Evolutionary conservation across 92 coral and sea anemone genomes (phyloP).

Genomic region (Porites rus): DNA sequence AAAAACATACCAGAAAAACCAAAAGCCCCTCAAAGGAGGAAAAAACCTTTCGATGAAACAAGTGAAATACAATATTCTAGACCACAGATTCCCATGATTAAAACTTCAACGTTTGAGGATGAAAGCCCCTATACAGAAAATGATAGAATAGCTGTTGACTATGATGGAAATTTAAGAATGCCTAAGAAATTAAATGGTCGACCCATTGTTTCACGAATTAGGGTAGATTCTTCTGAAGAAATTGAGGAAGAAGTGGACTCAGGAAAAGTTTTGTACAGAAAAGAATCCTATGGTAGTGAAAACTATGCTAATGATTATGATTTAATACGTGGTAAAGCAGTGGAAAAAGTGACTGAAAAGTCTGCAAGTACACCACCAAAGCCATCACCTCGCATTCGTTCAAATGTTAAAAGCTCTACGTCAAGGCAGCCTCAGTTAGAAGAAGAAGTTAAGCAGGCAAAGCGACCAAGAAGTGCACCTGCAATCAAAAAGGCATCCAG

Average conservation of each 20-base stretch:
- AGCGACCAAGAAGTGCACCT: constrained; percentile 32
- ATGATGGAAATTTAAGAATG: constrained; percentile 21
- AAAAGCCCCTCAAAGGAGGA: constrained; percentile 21
- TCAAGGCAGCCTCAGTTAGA: background rate
- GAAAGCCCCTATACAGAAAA: background rate
- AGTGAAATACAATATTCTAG: background rate
- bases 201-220: background rate
- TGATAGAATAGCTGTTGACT: background rate
- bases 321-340: constrained; percentile 8
- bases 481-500: constrained; percentile 41
- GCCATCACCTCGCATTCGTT: constrained; percentile 48
- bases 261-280: constrained; percentile 19
- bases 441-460: constrained; percentile 17
- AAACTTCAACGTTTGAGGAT: constrained; percentile 28
- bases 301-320: constrained; percentile 8
- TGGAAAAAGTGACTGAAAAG: constrained; percentile 28
- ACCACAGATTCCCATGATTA: constrained; percentile 35
- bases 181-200: constrained; percentile 11
- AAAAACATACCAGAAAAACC: background rate
- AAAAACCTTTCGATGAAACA: constrained; percentile 17
- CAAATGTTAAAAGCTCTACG: constrained; percentile 7
- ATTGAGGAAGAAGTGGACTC: constrained; percentile 50
- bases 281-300: constrained; percentile 8
- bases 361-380: constrained; percentile 15
- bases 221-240: constrained; percentile 45